phyloP scores from a whole-genome alignment of 2,113 vertebrate genomes.

The Leptobrachium leishanense region DNA sequence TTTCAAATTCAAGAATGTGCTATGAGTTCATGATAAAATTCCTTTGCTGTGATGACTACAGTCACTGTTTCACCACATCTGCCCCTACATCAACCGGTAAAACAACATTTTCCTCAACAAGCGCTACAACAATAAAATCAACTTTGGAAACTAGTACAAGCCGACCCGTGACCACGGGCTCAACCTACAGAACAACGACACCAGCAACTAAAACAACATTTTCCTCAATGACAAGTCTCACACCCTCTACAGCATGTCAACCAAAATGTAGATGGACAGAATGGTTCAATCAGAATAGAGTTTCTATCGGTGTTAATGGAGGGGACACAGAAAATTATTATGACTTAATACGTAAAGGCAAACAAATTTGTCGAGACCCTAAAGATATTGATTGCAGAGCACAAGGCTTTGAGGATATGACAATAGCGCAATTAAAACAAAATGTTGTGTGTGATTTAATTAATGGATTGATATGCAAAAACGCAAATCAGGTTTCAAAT shows the following conservation, averaged over 20 bases:
- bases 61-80: no score
- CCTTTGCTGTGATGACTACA: no score
- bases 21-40: no score
- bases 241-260: not conserved
- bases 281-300: not conserved
- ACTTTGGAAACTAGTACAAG: no score
- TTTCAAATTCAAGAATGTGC: no score
- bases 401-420: slow-evolving; percentile 18
- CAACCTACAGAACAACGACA: slow-evolving; percentile 55
- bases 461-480: slow-evolving; percentile 61
- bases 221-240: not conserved
- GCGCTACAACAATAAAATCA: not conserved
- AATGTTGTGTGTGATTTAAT: slow-evolving; percentile 53
- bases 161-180: slow-evolving; percentile 20
- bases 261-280: slow-evolving; percentile 12
- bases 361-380: slow-evolving; percentile 11
- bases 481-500: slow-evolving; percentile 56
- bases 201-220: fast-evolving
- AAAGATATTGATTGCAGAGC: slow-evolving; percentile 14
- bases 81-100: no score
- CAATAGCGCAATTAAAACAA: slow-evolving; percentile 54
- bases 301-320: not conserved
- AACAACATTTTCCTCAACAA: not conserved
- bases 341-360: not conserved
- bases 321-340: slow-evolving; percentile 20